Evolutionary conservation across 2,113 vertebrate species (phyloP).

Genomic region (Platysteira castanea): DNA sequence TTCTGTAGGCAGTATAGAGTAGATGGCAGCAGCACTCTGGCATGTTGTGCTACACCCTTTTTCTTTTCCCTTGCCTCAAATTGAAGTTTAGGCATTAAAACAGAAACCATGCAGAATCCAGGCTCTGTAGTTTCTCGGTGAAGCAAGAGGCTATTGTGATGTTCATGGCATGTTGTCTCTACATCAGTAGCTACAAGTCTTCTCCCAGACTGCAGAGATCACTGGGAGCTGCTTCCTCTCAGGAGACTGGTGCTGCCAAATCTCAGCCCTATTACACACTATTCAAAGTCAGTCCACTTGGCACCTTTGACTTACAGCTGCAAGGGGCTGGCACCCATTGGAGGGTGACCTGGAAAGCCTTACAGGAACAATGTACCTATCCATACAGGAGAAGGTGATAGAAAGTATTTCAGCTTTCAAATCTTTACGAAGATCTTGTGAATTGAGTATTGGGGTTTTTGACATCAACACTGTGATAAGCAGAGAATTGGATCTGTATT

Average conservation of each 20-base stretch:
- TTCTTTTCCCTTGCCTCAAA: neutral
- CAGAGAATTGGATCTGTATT: neutral
- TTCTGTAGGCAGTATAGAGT: neutral
- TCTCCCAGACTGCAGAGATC: neutral
- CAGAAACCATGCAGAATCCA: neutral
- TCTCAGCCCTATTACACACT: neutral
- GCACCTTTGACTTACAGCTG: neutral
- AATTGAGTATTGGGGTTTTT: neutral
- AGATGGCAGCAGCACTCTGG: neutral
- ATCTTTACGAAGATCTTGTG: neutral
- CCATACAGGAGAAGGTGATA: neutral
- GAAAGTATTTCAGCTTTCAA: neutral
- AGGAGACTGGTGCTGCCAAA: neutral
- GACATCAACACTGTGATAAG: neutral
- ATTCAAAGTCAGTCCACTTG: neutral
- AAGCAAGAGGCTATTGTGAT: neutral
- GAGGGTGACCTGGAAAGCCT: neutral
- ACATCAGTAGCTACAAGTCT: neutral
- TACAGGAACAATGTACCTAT: neutral
- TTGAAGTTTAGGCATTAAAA: neutral
- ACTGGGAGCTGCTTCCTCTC: neutral
- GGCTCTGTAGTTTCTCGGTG: neutral
- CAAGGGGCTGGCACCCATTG: neutral
- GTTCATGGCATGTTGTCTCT: neutral
- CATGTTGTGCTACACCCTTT: neutral